Conservation (phyloP, 1,140 invertebrate genomes). For the Schlechtendalia chinensis region DNA sequence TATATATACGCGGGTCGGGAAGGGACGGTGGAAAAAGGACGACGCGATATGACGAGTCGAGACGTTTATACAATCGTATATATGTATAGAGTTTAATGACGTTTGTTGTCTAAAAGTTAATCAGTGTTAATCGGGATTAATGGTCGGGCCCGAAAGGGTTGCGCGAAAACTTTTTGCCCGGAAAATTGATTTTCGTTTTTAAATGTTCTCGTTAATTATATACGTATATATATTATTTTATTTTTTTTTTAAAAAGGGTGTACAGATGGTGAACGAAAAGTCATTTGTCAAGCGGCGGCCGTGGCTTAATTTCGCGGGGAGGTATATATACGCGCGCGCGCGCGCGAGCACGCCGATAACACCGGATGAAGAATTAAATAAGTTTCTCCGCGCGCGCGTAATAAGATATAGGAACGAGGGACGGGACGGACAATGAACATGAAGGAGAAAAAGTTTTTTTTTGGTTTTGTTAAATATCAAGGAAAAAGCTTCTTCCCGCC, state of each 20-base stretch:
- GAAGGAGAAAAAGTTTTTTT: slow-evolving; percentile 46
- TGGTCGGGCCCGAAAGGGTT: slow-evolving; percentile 40
- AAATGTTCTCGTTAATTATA: slow-evolving; percentile 15
- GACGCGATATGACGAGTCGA: neutral
- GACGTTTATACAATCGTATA: slow-evolving; percentile 45
- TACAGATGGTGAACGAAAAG: slow-evolving; percentile 49
- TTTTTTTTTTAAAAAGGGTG: slow-evolving; percentile 35
- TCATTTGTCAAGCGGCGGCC: slow-evolving; percentile 45
- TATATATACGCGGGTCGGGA: no score
- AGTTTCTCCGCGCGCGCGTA: neutral
- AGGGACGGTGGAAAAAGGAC: neutral
- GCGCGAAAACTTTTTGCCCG: slow-evolving; percentile 29
- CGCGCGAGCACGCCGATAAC: slow-evolving; percentile 7
- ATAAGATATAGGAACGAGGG: neutral
- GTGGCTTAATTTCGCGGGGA: slow-evolving; percentile 45
- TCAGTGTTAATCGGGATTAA: slow-evolving; percentile 50
- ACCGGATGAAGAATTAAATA: slow-evolving; percentile 47
- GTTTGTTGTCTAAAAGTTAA: slow-evolving; percentile 48
- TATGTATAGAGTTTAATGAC: neutral
- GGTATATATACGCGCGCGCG: neutral
- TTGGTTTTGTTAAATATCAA: slow-evolving; percentile 47
- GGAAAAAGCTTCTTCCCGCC: slow-evolving; percentile 44
- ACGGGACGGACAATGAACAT: neutral
- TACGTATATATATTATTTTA: slow-evolving; percentile 8
- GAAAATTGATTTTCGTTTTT: slow-evolving; percentile 49